Evolutionary conservation across 1,140 invertebrate genomes (phyloP), one percentile per base, ranked within the genome.

Genomic region (Bombus superbus): DNA sequence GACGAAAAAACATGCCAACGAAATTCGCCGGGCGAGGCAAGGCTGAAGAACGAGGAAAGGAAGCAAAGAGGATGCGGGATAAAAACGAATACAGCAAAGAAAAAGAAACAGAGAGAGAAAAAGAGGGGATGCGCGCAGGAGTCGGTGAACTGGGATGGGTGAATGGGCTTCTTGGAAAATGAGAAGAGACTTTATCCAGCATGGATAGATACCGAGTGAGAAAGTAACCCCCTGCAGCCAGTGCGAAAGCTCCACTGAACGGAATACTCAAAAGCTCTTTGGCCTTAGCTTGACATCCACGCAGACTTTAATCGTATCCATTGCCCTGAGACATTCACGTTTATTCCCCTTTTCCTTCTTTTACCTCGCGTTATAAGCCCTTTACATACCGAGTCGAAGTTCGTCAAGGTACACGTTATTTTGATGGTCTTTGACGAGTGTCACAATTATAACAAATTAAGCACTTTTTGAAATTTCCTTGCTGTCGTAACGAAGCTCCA

Each of bases 141-240:
- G 62, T 32, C 59, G 38, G 47, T 11, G 18, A 53, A 53, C 47
- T 64, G 81, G 86, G 83, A 86, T 87, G 89, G 80, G 89, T 76
- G 90, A 90, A 83, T 88, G 89, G 88, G 86, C 83, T 90, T 88
- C 89, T 88, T 85, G 89, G 82, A 88, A 90, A 90, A 90, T 90
- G 88, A 90, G 88, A 90, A 83, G 88, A 85, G 88, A 90, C 89
- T 90, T 90, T 90, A 90, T 90, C 86, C 89, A 86, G 73, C 89
- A 74, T 68, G 82, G 88, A 90, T 79, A 68, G 88, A 90, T 85
- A 87, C 81, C 78, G 64, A 79, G 86, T 59, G 88, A 85, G 83
- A 87, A 83, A 89, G 80, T 89, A 89, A 86, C 85, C 53, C 74
- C 66, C 77, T 81, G 44, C 77, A 38, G 38, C 47, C 75, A 53